Percentiles rank a stretch among this genome's conserved stretches.
Conservation (phyloP, 2,888 invertebrate species). For the Epiblema foenella region DNA sequence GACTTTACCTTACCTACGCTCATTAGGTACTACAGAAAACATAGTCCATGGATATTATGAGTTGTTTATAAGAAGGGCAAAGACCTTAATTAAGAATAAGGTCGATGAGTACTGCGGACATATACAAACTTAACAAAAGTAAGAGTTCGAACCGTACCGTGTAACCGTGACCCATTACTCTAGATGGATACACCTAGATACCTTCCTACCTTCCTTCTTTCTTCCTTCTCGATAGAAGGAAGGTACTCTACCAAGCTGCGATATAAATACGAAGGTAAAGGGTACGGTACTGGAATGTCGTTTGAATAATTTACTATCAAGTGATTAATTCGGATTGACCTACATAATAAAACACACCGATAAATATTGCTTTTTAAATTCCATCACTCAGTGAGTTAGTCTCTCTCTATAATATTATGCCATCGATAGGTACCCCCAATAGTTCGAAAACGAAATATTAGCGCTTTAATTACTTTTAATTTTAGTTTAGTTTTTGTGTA, state of each 20-base stretch:
- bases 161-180: constrained; percentile 13
- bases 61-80: constrained; percentile 1
- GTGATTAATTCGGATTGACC: not conserved
- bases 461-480: too few relatives aligned
- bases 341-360: not conserved
- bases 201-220: too few relatives aligned
- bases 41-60: not conserved
- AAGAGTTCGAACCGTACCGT: too few relatives aligned
- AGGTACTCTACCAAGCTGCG: constrained; percentile 1
- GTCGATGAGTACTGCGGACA: not conserved
- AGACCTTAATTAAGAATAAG: constrained; percentile 19
- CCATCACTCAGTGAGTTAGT: not conserved
- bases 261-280: not conserved
- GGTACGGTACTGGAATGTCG: constrained; percentile 11
- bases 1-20: too few relatives aligned
- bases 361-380: not conserved
- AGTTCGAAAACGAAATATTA: too few relatives aligned
- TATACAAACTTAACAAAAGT: not conserved
- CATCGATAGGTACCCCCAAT: too few relatives aligned
- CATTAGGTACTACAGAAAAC: not conserved
- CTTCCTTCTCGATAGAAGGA: not conserved
- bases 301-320: constrained; percentile 4
- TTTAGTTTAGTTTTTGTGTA: too few relatives aligned
- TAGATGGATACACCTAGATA: too few relatives aligned
- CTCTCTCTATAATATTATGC: not conserved